Evolutionary conservation across 2,113 vertebrate genomes (phyloP), one percentile per base, ranked within the genome.

Genomic region (Corythaixoides concolor): DNA sequence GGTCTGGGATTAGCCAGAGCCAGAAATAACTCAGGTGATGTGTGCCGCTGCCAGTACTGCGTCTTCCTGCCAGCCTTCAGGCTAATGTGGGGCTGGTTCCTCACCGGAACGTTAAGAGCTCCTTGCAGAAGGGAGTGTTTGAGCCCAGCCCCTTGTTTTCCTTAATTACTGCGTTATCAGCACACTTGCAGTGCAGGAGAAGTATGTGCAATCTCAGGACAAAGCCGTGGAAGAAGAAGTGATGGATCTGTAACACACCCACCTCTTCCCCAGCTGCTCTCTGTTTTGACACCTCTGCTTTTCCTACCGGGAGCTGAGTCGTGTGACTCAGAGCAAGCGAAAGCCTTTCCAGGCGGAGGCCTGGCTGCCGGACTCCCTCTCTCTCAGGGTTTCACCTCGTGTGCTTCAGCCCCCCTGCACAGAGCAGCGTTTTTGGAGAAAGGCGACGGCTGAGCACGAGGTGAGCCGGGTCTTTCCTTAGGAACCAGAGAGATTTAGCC

Each of bases 121-220:
- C 28, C 72, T 82, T 19, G 52, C 85, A 79, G n/a, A 52, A 89
- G 81, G 94, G 96, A 79, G 93, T 89, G 92, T 90, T 90, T 77
- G 83, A 88, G 49, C 90, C 95, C 89, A 89, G 79, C 86, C 82
- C 82, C 81, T 92, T 41, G 97, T 96, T 98, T 75, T 97, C 98
- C 98, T 99, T 98, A 98, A 98, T 72, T 13, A 45, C 22, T 53
- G 49, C 30, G 17, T 85, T 82, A 81, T 72, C 97, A 99, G 99
- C 90, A 98, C 99, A 2, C 98, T 99, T 66, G 98, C 98, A 39
- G 98, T 99, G 89, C 99, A 99, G 95, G 99, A 99, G 96, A 98
- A 97, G 95, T 99, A 99, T 93, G 94, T 99, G 92, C 97, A 98
- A 80, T 93, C 98, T 37, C 91, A 97, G 59, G 98, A 98, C 83